A percentile compares a stretch with the other conserved stretches of the same genome.
Evolutionary conservation across 2,888 invertebrate genomes (phyloP).

Genomic region (Apotomis turbidana): DNA sequence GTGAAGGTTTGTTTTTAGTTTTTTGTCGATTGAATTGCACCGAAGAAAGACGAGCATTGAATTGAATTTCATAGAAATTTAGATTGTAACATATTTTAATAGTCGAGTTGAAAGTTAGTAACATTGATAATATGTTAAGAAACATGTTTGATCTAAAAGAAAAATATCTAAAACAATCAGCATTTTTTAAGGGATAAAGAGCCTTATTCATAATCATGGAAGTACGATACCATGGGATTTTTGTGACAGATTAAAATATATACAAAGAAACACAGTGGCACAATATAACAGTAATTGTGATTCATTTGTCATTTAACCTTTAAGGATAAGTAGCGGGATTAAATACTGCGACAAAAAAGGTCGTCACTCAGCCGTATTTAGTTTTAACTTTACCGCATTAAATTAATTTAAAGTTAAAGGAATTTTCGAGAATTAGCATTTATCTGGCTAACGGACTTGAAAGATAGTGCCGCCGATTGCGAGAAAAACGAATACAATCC

Average conservation of each 20-base stretch:
- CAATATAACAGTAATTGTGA: too few relatives aligned
- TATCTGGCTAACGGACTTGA: conserved; percentile 59
- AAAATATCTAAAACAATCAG: too few relatives aligned
- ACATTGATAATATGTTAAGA: too few relatives aligned
- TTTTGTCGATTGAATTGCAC: too few relatives aligned
- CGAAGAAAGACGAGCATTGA: too few relatives aligned
- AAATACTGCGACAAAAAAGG: not conserved
- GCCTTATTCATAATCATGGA: too few relatives aligned
- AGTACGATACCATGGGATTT: not conserved
- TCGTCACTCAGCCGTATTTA: not conserved
- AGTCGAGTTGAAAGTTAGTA: too few relatives aligned
- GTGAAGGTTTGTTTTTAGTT: too few relatives aligned
- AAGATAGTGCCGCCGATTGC: conserved; percentile 68
- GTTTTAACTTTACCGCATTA: not conserved
- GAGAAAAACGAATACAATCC: conserved; percentile 59
- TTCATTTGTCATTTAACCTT: not conserved
- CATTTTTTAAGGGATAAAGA: too few relatives aligned
- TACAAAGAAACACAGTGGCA: not conserved
- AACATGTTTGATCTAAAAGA: too few relatives aligned
- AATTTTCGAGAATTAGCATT: conserved; percentile 43
- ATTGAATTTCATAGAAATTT: too few relatives aligned
- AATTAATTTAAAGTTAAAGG: conserved; percentile 23
- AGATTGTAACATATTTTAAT: too few relatives aligned
- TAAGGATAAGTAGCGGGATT: not conserved
- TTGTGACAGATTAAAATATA: not conserved